Base-by-base conservation (phyloP, 23 tunicate species). In the Clavelina lepadiformis region DNA sequence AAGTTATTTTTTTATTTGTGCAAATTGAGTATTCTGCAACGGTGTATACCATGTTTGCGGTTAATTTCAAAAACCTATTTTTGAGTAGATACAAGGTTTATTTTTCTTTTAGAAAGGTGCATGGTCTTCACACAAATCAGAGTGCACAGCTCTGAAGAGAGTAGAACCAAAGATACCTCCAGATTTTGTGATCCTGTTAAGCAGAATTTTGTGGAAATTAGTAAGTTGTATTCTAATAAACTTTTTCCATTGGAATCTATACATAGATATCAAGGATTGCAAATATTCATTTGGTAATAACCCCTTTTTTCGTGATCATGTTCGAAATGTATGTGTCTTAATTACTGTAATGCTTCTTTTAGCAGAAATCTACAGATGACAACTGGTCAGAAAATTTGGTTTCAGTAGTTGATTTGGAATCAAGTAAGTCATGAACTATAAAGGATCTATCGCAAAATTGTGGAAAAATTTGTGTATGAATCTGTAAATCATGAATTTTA, bases 141-240 rank as follows among this genome's bases (percentile, higher is more conserved):
- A 84, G 51, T 84, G 93, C 64, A 59, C 83, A 4, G 83, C 83
- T 15, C 29, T 84, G 37, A 84, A 84, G 57, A 49, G 74, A 41
- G 82, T 84, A 11, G 69, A 78, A 6, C 93, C 93, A 0, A 84
- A 84, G 64, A 74, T 76, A 53, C 93, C 93, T 18, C 93, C 93
- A 2, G 83, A 84, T 76, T 84, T 84, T 70, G 93, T 84, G 13
- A 84, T 84, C 38, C 52, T 84, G 22, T 34, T 84, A 0, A 64
- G 79, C 5, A 35, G 93, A 61, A 74, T 84, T 22, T 34, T 84
- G 33, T 84, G 83, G 83, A 84, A 76, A 54, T 54, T 84, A 57
- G 86, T 71, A 31, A 80, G 78, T 29, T 32, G 24, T 3, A 61
- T 31, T 33, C 19, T 5, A 13, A 5, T 2, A 1, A 28, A 27